These are phyloP conservation scores for Tromatobia lineatoria DNA, from an alignment of 2,888 invertebrate species.

Conservation along the genomic window DNA sequence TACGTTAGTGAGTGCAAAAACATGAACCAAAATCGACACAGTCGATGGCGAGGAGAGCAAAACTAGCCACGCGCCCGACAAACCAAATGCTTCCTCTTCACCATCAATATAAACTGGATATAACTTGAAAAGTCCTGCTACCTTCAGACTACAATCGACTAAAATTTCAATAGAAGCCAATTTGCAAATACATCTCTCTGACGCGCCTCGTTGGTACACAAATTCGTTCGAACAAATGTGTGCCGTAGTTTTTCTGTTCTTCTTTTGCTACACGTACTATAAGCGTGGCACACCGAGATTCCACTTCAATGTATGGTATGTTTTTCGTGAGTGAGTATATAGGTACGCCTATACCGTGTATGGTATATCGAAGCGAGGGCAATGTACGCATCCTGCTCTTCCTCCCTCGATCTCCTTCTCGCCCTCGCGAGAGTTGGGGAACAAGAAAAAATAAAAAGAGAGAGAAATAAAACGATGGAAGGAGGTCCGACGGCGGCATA, in stretches of 20 bases:
- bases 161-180: conserved; percentile 45
- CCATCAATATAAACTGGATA: neutral
- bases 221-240: conserved; percentile 46
- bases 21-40: too few relatives aligned
- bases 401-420: conserved; percentile 68
- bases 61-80: neutral
- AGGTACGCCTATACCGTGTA: neutral
- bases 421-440: conserved; percentile 55
- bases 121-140: conserved; percentile 31
- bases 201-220: conserved; percentile 17
- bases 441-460: conserved; percentile 47
- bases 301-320: conserved; percentile 28
- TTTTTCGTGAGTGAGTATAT: neutral
- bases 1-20: neutral
- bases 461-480: conserved; percentile 51
- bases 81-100: too few relatives aligned
- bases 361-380: conserved; percentile 70
- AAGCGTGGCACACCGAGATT: conserved; percentile 55
- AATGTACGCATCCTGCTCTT: conserved; percentile 76
- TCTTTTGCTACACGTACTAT: conserved; percentile 5
- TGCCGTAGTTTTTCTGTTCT: conserved; percentile 28
- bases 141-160: conserved; percentile 17
- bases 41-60: too few relatives aligned
- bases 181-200: conserved; percentile 52
- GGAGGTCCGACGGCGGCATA: conserved; percentile 66